phyloP scores from a whole-genome alignment of 92 coral and sea anemone species.

The Zoanthus solanderi region DNA sequence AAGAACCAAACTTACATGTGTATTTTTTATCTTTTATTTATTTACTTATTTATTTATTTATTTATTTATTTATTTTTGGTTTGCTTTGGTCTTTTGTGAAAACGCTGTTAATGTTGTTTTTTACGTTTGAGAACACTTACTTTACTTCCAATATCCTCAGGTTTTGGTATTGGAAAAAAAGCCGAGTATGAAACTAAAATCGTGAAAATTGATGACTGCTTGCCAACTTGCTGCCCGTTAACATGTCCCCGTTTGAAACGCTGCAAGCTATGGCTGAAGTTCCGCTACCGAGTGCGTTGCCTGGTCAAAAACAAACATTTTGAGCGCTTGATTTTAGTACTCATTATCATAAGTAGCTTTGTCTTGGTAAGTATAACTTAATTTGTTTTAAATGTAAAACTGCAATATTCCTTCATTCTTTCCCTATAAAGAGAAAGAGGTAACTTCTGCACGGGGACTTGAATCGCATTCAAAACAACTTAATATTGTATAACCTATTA shows the following conservation, averaged over 20 bases:
- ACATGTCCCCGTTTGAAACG: background rate
- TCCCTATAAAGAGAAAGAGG: no score
- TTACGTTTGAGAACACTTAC: no score
- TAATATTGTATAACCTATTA: no score
- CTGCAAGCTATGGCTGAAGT: background rate
- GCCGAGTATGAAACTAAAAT: background rate
- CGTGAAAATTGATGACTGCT: constrained; percentile 30
- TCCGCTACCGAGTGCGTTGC: constrained; percentile 33
- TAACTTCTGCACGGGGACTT: no score
- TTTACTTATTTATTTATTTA: no score
- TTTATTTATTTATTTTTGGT: no score
- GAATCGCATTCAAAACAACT: no score
- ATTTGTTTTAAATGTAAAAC: background rate
- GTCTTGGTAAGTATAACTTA: constrained; percentile 22
- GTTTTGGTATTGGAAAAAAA: background rate
- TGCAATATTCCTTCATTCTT: background rate
- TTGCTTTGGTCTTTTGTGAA: no score
- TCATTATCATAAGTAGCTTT: constrained; percentile 21
- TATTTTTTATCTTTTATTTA: no score
- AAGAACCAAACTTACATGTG: no score
- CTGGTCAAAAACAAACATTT: constrained; percentile 10
- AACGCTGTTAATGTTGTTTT: no score
- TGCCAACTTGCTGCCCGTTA: constrained; percentile 16
- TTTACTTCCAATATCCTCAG: no score
- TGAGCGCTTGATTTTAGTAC: constrained; percentile 11